Evolutionary conservation across 1,140 invertebrate genomes (phyloP), one percentile per base, ranked within the genome.

Genomic region (Vanessa tameamea): DNA sequence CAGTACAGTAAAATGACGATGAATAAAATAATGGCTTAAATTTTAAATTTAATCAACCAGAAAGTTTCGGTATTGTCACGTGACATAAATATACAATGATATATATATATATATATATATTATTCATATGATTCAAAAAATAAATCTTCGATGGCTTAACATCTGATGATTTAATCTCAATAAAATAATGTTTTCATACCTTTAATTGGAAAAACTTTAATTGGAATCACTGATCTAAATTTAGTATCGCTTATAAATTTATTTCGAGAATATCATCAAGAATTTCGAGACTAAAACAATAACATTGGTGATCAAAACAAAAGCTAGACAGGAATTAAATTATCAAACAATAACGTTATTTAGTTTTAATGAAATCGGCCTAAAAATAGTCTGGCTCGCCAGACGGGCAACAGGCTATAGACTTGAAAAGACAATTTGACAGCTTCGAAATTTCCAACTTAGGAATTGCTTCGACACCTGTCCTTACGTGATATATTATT

Each of bases 391-490:
- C 59, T 47, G 53, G 48, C 51, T 70, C 20, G 4, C 0, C 9
- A 31, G 47, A 63, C 47, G 16, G 55, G 47, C 61, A 16, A 53
- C 59, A 53, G 69, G n/a, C 47, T 2, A 51, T 15, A 14, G 4
- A 61, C 57, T 61, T 61, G 13, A 12, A 16, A n/a, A 20, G 43
- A 47, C n/a, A n/a, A n/a, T n/a, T n/a, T 47, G 63, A 48, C 63
- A 64, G 59, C 47, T 50, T 23, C 16, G n/a, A 71, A 71, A 47
- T 71, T 64, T 53, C n/a, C 15, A 71, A 71, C 47, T 71, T 53
- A 14, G 47, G 16, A 64, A 51, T 64, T 70, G 59, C 23, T 37
- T 50, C 14, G 57, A 26, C 37, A 43, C 23, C 57, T 37, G 20
- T 23, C 31, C 23, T 13, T 15, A 37, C 26, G 31, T n/a, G 12